These are phyloP conservation scores for Etheostoma spectabile DNA, from an alignment of 2,113 vertebrate genomes.

Conservation along the genomic window DNA sequence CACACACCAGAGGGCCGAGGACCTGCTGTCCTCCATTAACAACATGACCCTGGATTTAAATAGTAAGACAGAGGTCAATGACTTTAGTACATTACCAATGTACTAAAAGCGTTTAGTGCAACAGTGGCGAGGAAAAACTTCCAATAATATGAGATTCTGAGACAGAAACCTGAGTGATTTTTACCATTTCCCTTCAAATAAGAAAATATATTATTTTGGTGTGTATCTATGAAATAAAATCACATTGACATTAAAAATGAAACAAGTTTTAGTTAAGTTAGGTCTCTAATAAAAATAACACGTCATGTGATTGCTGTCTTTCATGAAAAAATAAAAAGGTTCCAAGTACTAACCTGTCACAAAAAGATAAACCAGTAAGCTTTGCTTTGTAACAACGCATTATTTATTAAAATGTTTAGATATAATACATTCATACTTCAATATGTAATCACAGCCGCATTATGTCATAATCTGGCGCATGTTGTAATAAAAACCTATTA, in stretches of 20 bases:
- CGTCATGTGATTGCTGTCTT: no score
- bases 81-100: neutral
- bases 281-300: neutral
- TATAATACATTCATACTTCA: no score
- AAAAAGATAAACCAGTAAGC: no score
- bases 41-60: conserved; percentile 76
- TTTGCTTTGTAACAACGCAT: no score
- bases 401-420: no score
- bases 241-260: neutral
- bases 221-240: neutral
- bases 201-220: neutral
- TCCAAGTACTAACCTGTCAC: no score
- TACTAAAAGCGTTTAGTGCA: no score
- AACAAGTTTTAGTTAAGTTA: neutral
- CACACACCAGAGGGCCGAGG: conserved; percentile 80
- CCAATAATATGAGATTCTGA: neutral
- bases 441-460: no score
- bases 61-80: conserved; percentile 37
- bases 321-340: no score
- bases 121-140: no score
- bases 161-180: neutral
- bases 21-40: conserved; percentile 81
- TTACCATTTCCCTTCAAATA: neutral
- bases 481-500: no score
- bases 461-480: no score